Base-by-base conservation (phyloP, 2,888 invertebrate species). In the Campoletis raptor region DNA sequence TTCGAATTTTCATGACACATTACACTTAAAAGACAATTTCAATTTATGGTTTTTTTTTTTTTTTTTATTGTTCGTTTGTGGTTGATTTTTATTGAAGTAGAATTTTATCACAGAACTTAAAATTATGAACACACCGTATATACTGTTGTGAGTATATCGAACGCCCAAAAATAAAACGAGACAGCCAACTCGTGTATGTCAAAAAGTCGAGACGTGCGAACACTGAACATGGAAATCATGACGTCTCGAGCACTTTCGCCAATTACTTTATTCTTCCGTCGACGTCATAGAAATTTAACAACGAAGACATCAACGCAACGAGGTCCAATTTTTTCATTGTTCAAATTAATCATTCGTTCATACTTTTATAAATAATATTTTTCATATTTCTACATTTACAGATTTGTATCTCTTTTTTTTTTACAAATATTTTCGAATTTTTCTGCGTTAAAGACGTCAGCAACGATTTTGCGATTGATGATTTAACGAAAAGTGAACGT, bases 151-250 rank as follows among this genome's bases (percentile, higher is more conserved):
- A 18, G 21, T n/a, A 52, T 40, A 64, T 15, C n/a, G n/a, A 42
- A 80, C 57, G 6, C 48, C 36, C 57, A n/a, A 70, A 61, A 37
- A 36, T 42, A 80, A 84, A 69, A 84, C 69, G 61, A 69, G 64
- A 48, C 48, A 67, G 61, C 24, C 24, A 21, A 67, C 67, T 69
- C 42, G 52, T 69, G 69, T 40, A 61, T 40, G 40, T 61, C 10
- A 57, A 40, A 74, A 84, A 45, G 24, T 36, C 54, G 24, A 66
- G 52, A 66, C 15, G 15, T 8, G 42, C 12, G 52, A 12, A 73
- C 45, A 54, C 36, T 69, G 18, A 57, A 37, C 80, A 48, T 69
- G 69, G 45, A 74, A 67, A 74, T 69, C 40, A 36, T 80, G 74
- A 80, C 79, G 84, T 74, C n/a, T n/a, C 18, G 36, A 21, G 7